Conservation (phyloP, 2,797 vertebrate species). For the Gallinago nigripennis region DNA sequence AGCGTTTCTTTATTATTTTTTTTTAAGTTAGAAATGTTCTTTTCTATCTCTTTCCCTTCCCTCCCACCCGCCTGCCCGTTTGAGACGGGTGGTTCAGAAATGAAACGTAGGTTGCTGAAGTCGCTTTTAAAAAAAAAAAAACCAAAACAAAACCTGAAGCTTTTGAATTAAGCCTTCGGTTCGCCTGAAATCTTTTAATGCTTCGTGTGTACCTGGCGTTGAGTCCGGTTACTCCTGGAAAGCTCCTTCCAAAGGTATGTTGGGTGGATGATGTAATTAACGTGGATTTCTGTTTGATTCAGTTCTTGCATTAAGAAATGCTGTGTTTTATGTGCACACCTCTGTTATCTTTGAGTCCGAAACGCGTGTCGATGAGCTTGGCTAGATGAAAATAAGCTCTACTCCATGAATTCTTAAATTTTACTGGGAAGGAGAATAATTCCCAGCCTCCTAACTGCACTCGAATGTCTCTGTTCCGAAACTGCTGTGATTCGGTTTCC, state of each 20-base stretch:
- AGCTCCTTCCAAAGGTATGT: neutral
- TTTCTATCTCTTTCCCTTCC: neutral
- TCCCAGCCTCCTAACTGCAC: conserved; percentile 5
- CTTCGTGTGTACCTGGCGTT: neutral
- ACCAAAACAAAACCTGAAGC: neutral
- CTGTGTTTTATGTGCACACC: neutral
- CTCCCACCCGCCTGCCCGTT: neutral
- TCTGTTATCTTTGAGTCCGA: neutral
- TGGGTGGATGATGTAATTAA: neutral
- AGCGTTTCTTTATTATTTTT: neutral
- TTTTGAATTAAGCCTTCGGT: conserved; percentile 24
- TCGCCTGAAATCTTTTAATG: conserved; percentile 20
- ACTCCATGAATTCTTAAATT: conserved; percentile 13
- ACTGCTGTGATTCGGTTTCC: neutral
- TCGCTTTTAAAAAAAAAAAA: neutral
- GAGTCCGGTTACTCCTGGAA: neutral
- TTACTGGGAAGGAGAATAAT: conserved; percentile 4
- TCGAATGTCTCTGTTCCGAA: conserved; percentile 35
- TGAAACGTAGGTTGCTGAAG: neutral
- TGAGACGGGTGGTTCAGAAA: conserved; percentile 20
- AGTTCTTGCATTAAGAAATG: conserved; percentile 5
- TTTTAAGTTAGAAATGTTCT: neutral
- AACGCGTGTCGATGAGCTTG: neutral
- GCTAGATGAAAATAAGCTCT: neutral
- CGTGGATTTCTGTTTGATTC: neutral